These are phyloP conservation scores for Steatornis caripensis DNA, from an alignment of 2,113 vertebrate species.

Conservation along the genomic window DNA sequence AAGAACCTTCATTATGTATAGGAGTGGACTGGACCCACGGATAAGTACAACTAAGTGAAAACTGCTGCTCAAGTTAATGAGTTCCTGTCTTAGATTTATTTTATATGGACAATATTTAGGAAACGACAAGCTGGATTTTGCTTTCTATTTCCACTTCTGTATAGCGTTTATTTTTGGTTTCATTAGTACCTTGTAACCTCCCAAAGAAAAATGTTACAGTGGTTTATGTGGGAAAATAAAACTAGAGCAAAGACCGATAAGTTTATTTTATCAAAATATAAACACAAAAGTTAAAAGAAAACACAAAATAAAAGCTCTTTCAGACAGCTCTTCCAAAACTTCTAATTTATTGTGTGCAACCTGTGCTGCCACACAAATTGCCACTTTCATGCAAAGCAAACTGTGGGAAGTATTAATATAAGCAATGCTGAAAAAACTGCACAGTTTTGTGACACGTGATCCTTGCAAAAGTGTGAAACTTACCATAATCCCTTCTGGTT, in stretches of 20 bases:
- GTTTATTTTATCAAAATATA: not conserved
- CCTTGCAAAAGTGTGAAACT: not conserved
- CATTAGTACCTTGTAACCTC: not conserved
- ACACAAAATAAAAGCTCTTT: not conserved
- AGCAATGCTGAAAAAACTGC: accelerated
- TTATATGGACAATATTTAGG: not conserved
- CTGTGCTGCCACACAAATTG: not conserved
- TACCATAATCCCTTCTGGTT: not conserved
- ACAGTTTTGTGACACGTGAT: not conserved
- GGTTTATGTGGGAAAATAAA: not conserved
- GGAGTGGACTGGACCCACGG: not conserved
- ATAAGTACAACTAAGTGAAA: not conserved
- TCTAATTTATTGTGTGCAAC: not conserved
- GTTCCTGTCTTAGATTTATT: not conserved
- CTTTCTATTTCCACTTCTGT: not conserved
- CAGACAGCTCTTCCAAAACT: not conserved
- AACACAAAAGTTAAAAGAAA: not conserved
- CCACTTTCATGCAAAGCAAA: not conserved
- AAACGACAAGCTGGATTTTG: not conserved
- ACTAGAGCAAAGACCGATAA: not conserved
- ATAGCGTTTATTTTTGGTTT: not conserved
- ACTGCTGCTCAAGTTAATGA: not conserved
- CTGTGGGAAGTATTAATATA: not conserved
- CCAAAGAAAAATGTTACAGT: not conserved
- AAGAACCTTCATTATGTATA: not conserved